These are phyloP conservation scores for Danio choprae DNA, from an alignment of 2,797 vertebrate species.

Conservation along the genomic window DNA sequence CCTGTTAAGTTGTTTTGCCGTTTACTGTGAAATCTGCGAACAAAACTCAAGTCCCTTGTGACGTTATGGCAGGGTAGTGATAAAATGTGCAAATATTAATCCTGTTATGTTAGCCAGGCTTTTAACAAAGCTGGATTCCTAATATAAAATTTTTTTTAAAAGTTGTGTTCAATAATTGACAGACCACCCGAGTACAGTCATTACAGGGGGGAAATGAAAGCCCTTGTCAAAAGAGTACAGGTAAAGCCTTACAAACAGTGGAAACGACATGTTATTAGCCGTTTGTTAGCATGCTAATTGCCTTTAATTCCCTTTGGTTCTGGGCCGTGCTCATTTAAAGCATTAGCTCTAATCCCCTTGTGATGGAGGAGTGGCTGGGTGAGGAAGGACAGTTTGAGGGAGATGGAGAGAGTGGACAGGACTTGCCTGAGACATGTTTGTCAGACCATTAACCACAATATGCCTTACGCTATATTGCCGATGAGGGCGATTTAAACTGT, in stretches of 20 bases:
- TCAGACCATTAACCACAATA: constrained; percentile 60
- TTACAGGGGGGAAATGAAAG: constrained; percentile 62
- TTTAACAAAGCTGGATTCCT: constrained; percentile 65
- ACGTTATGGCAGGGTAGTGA: constrained; percentile 58
- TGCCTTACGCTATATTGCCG: constrained; percentile 46
- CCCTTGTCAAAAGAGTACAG: constrained; percentile 72
- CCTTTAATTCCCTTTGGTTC: constrained; percentile 81
- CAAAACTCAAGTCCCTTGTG: constrained; percentile 63
- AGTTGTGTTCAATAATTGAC: constrained; percentile 62
- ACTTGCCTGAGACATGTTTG: constrained; percentile 62
- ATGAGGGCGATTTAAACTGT: constrained; percentile 22
- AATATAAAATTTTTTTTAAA: constrained; percentile 60
- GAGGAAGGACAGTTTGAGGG: constrained; percentile 68
- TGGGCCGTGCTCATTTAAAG: constrained; percentile 75
- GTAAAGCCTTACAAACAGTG: constrained; percentile 72
- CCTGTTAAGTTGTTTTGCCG: constrained; percentile 52
- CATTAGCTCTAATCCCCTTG: constrained; percentile 79
- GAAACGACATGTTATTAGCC: constrained; percentile 75
- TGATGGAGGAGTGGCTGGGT: constrained; percentile 75
- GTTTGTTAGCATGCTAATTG: constrained; percentile 80
- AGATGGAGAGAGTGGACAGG: constrained; percentile 67
- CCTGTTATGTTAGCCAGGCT: constrained; percentile 56
- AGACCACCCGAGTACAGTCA: constrained; percentile 53
- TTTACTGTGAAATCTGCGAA: constrained; percentile 62
- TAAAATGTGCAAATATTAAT: constrained; percentile 62